Percentiles rank a stretch among this genome's conserved stretches.
Conservation (phyloP, 1,140 invertebrate species). For the Macrobrachium rosenbergii region DNA sequence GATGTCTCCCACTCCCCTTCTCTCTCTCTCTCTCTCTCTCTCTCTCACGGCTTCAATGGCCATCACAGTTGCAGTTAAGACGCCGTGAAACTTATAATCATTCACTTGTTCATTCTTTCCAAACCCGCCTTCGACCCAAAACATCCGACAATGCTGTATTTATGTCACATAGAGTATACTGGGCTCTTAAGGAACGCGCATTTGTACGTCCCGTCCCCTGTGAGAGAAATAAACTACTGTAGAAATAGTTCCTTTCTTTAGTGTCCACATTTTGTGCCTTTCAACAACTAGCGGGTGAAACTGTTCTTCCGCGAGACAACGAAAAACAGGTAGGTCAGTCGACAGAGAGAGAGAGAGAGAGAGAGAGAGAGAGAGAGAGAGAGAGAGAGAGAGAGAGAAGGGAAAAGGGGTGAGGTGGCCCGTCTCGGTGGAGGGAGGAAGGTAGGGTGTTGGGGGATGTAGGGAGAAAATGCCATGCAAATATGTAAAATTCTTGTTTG, state of each 20-base stretch:
- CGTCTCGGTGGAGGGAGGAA: background rate
- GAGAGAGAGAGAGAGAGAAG: background rate
- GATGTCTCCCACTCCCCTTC: too few relatives aligned
- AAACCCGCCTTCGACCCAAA: background rate
- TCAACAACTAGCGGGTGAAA: background rate
- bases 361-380: background rate
- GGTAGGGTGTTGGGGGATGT: background rate
- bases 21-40: too few relatives aligned
- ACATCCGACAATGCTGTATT: background rate
- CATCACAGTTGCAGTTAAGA: background rate
- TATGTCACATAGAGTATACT: too few relatives aligned
- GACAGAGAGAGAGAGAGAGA: conserved; percentile 32
- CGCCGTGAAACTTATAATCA: background rate
- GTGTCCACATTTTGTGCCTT: background rate
- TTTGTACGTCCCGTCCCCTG: too few relatives aligned
- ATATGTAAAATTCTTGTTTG: conserved; percentile 1
- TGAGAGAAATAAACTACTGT: background rate
- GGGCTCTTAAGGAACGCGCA: too few relatives aligned
- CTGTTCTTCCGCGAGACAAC: background rate
- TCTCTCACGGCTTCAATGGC: too few relatives aligned
- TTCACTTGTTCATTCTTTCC: conserved; percentile 1
- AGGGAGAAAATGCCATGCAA: background rate
- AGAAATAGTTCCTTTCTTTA: background rate
- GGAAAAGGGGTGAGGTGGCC: background rate
- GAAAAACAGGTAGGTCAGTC: background rate